phyloP scores from a whole-genome alignment of 2,113 vertebrate species.

The Neolamprologus devosi region DNA sequence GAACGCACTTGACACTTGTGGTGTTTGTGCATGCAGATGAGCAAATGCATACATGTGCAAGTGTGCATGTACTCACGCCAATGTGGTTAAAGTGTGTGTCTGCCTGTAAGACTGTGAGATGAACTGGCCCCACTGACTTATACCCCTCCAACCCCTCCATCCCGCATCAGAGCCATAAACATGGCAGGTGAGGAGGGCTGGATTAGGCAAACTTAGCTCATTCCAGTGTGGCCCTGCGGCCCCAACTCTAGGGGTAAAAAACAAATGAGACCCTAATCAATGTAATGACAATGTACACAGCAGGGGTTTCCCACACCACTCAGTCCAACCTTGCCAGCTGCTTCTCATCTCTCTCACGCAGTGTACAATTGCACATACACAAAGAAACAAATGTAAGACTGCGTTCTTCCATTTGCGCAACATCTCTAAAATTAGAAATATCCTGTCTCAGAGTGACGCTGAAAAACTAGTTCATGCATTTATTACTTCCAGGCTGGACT shows the following conservation, averaged over 20 bases:
- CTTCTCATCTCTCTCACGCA: constrained; percentile 49
- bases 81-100: constrained; percentile 13
- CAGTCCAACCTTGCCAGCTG: constrained; percentile 46
- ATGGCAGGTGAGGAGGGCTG: constrained; percentile 46
- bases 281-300: constrained; percentile 50
- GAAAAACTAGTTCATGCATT: too few relatives aligned
- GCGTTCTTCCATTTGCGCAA: too few relatives aligned
- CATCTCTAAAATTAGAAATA: too few relatives aligned
- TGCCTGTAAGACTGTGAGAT: constrained; percentile 38
- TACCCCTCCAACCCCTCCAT: neutral
- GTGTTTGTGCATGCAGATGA: neutral
- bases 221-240: neutral
- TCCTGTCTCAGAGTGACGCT: too few relatives aligned
- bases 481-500: too few relatives aligned
- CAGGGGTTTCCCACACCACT: constrained; percentile 43
- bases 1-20: neutral
- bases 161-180: constrained; percentile 43
- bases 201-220: constrained; percentile 35
- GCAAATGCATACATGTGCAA: neutral
- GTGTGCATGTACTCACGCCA: neutral
- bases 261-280: constrained; percentile 42
- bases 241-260: constrained; percentile 59
- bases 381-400: too few relatives aligned
- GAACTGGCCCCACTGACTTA: constrained; percentile 28
- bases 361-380: neutral